Evolutionary conservation across 2,888 invertebrate species (phyloP).

Genomic region (Ophioninae sp.): DNA sequence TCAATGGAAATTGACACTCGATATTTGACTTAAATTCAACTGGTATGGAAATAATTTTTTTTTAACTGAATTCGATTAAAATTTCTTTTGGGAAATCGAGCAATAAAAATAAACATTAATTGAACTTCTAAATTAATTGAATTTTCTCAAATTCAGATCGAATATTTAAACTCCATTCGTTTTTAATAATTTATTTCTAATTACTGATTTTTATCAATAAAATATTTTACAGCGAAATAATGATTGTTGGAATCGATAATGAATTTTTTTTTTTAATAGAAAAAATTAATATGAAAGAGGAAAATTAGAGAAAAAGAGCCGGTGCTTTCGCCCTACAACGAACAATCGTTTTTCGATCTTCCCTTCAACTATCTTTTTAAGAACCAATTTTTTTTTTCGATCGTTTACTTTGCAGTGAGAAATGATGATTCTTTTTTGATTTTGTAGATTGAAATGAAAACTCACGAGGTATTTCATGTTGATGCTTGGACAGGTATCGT

Average conservation of each 20-base stretch:
- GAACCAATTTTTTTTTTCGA: not conserved
- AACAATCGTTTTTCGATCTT: not conserved
- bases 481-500: conserved; percentile 67
- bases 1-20: not conserved
- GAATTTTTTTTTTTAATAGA: not conserved
- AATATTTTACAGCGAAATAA: not conserved
- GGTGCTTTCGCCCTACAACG: not conserved
- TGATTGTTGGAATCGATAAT: not conserved
- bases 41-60: not conserved
- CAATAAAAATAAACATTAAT: not conserved
- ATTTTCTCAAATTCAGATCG: not conserved
- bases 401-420: not conserved
- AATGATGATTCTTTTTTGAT: not conserved
- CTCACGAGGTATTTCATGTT: conserved; percentile 79
- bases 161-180: not conserved
- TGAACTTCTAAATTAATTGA: not conserved
- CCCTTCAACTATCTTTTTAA: not conserved
- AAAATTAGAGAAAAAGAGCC: not conserved
- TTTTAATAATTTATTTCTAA: not conserved
- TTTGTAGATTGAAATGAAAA: conserved; percentile 44
- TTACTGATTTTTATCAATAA: not conserved
- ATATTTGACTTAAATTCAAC: not conserved
- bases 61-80: not conserved
- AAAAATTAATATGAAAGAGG: not conserved
- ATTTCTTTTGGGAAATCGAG: not conserved